Conservation (phyloP, 2,888 invertebrate species). For the Pollenia angustigena region DNA sequence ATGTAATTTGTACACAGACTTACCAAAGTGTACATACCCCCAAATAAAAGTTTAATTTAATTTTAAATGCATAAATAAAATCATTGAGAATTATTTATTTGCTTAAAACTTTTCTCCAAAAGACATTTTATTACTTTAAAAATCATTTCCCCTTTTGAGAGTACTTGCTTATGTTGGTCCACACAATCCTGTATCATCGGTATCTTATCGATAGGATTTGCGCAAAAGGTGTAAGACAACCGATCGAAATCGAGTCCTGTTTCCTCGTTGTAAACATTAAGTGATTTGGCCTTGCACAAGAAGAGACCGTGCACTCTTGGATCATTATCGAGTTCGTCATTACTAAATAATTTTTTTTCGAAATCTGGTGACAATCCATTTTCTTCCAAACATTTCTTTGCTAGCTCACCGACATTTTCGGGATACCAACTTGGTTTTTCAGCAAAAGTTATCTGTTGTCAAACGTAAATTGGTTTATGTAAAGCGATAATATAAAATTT, state of each 20-base stretch:
- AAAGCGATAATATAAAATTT: background rate
- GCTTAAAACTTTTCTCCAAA: background rate
- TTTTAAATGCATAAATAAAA: too few relatives aligned
- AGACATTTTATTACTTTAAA: background rate
- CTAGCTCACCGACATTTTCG: constrained; percentile 20
- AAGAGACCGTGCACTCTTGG: constrained; percentile 5
- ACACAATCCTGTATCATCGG: too few relatives aligned
- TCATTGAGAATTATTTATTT: too few relatives aligned
- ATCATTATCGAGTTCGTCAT: constrained; percentile 1
- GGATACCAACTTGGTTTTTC: constrained; percentile 44
- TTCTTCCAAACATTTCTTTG: constrained; percentile 45
- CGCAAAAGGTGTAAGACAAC: background rate
- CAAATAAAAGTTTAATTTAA: too few relatives aligned
- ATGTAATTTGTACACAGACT: too few relatives aligned
- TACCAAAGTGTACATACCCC: too few relatives aligned
- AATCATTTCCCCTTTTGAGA: background rate
- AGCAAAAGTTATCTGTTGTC: background rate
- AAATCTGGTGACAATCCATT: background rate
- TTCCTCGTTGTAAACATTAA: constrained; percentile 45
- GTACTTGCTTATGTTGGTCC: background rate
- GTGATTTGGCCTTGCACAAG: constrained; percentile 44
- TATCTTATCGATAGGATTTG: too few relatives aligned
- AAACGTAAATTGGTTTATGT: background rate
- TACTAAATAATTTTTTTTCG: background rate
- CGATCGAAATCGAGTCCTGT: constrained; percentile 18